Percentiles rank a stretch among this genome's conserved stretches.
These are phyloP conservation scores for Bruchidius siliquastri DNA, from an alignment of 2,888 invertebrate genomes.

Conservation along the genomic window DNA sequence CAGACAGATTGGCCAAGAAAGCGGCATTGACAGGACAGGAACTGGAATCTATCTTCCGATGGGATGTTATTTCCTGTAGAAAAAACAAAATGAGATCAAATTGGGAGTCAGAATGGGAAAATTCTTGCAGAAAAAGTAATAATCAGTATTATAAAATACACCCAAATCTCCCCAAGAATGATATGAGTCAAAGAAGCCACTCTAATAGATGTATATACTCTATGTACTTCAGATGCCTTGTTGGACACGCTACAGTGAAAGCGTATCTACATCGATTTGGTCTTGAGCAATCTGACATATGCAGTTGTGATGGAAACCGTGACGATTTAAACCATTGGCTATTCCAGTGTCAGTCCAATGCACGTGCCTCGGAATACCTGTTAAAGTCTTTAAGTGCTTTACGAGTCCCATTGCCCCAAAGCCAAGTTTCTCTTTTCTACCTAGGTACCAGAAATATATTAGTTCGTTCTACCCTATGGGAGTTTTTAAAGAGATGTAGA, in stretches of 20 bases:
- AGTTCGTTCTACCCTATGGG: too few species aligned
- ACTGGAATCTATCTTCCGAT: background rate
- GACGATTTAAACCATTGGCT: too few species aligned
- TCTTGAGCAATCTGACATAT: background rate
- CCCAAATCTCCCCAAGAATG: too few species aligned
- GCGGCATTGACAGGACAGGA: background rate
- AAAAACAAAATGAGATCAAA: background rate
- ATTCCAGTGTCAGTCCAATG: too few species aligned
- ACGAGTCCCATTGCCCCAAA: too few species aligned
- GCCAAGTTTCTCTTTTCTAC: too few species aligned
- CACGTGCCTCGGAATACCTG: background rate
- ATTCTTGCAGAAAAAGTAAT: background rate
- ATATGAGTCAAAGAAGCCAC: background rate
- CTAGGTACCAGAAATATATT: too few species aligned
- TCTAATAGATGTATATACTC: background rate
- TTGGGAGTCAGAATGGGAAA: background rate
- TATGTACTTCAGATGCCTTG: background rate
- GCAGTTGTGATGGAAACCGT: too few species aligned
- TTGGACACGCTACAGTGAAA: background rate
- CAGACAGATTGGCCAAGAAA: slow-evolving; percentile 1
- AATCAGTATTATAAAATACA: background rate
- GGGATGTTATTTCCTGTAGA: background rate
- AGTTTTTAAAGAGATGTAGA: too few species aligned
- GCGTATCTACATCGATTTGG: background rate
- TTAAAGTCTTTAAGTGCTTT: too few species aligned